phyloP scores from a whole-genome alignment of 2,888 invertebrate genomes.

The Caenorhabditis zanzibari region DNA sequence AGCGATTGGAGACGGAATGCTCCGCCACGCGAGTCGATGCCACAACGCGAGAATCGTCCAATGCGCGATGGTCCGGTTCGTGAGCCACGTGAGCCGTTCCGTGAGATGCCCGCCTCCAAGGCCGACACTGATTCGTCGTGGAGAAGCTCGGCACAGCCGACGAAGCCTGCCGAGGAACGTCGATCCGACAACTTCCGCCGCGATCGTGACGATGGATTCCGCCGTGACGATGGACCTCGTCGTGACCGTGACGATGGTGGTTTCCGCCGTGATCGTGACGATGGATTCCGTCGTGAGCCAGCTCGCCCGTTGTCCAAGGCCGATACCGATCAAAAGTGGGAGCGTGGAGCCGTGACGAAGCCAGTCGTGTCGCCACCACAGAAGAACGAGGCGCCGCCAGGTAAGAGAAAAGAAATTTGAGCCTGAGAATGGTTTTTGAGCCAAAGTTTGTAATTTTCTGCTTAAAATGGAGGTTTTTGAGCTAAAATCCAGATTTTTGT shows the following conservation, averaged over 20 bases:
- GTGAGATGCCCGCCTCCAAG: conserved; percentile 49
- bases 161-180: conserved; percentile 9
- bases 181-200: conserved; percentile 33
- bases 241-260: background rate
- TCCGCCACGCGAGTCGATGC: conserved; percentile 21
- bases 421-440: background rate
- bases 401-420: background rate
- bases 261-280: conserved; percentile 20
- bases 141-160: conserved; percentile 42
- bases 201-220: conserved; percentile 38
- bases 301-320: conserved; percentile 53
- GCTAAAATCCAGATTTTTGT: no score
- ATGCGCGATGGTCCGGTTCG: conserved; percentile 45
- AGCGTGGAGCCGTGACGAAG: conserved; percentile 44
- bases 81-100: conserved; percentile 41
- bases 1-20: conserved; percentile 67
- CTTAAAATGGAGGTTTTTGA: background rate
- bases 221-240: conserved; percentile 24
- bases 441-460: no score
- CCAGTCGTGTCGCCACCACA: conserved; percentile 26
- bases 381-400: conserved; percentile 21
- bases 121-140: conserved; percentile 51
- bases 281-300: conserved; percentile 9
- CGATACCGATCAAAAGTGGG: conserved; percentile 57
- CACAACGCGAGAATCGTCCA: conserved; percentile 43